A percentile compares a stretch with the other conserved stretches of the same genome.
Conservation (phyloP, 2,888 invertebrate species). For the Agrenia bidenticulata region DNA sequence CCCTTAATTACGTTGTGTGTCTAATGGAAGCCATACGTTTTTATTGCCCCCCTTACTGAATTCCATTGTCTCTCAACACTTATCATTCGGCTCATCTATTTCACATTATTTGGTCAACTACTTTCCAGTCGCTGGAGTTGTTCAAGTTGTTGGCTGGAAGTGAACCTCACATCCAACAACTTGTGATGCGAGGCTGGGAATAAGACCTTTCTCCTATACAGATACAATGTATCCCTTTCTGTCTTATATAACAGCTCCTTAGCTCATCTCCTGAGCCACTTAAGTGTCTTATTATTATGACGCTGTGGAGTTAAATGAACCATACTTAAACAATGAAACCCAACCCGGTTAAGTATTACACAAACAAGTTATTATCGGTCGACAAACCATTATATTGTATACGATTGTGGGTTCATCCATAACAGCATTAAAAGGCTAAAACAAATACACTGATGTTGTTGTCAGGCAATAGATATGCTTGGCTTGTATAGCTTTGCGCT, state of each 20-base stretch:
- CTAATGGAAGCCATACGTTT: constrained; percentile 52
- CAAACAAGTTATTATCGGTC: constrained; percentile 36
- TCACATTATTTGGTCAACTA: constrained; percentile 47
- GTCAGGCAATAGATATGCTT: constrained; percentile 7
- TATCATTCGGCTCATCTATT: constrained; percentile 49
- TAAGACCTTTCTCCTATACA: constrained; percentile 1
- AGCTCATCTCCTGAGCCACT: too few relatives aligned
- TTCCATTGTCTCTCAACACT: constrained; percentile 51
- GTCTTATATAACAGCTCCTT: too few relatives aligned
- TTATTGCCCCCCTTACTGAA: constrained; percentile 51
- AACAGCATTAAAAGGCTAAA: constrained; percentile 12
- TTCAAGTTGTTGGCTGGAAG: neutral
- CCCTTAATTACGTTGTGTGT: constrained; percentile 52
- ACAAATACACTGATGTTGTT: constrained; percentile 15
- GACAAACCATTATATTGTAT: constrained; percentile 18
- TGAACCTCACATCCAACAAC: constrained; percentile 5
- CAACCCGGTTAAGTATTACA: constrained; percentile 30
- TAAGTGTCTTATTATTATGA: constrained; percentile 2
- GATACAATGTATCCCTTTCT: neutral
- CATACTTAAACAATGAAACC: constrained; percentile 19
- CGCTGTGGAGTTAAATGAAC: constrained; percentile 13
- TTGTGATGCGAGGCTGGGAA: neutral
- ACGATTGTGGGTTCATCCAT: neutral
- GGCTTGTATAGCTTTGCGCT: neutral
- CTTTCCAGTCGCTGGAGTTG: constrained; percentile 10